Base-by-base conservation (phyloP, 2,113 vertebrate species). In the Platichthys flesus region DNA sequence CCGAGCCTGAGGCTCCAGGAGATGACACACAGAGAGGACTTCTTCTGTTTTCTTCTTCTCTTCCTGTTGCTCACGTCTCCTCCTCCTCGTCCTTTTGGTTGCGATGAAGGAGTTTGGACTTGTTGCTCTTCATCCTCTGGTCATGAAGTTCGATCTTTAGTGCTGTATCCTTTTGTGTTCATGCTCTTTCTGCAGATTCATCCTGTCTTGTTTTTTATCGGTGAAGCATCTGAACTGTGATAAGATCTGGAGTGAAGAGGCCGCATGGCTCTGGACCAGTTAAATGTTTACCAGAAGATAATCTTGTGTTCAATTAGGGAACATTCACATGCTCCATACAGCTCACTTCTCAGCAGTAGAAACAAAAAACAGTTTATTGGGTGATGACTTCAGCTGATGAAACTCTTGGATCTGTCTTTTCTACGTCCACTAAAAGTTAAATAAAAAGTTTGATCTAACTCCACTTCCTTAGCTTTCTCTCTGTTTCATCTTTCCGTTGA, bases 11-110 rank as follows among this genome's bases (percentile, higher is more conserved):
- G 31, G 31, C 5, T 31, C 31, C 31, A 31, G 31, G 31, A 31
- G 64, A 74, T 61, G 18, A 76, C 66, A 67, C 49, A 49, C 4
- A 9, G 37, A 31, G n/a, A 61, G 28, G 0, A 81, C 0, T 14
- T 31, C 58, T 64, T 40, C 56, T 16, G 1, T 76, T 1, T 9
- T 31, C 58, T 64, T 51, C 56, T 18, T 57, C 26, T 58, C 67
- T 42, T 51, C 37, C 58, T 24, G 18, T 21, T 47, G 16, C 16
- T 52, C 42, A 59, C 3, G 26, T 76, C 49, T 57, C 35, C 45
- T 21, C 42, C 14, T 15, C 42, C 42, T 2, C 62, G 6, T 64
- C 2, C 20, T 4, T 21, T 9, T 31, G 21, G 45, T 47, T 31
- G n/a, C 13, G 42, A 45, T 24, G 10, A 31, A 8, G 10, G 1